phyloP scores from a whole-genome alignment of 1,140 invertebrate species.

The Seison nebaliae region DNA sequence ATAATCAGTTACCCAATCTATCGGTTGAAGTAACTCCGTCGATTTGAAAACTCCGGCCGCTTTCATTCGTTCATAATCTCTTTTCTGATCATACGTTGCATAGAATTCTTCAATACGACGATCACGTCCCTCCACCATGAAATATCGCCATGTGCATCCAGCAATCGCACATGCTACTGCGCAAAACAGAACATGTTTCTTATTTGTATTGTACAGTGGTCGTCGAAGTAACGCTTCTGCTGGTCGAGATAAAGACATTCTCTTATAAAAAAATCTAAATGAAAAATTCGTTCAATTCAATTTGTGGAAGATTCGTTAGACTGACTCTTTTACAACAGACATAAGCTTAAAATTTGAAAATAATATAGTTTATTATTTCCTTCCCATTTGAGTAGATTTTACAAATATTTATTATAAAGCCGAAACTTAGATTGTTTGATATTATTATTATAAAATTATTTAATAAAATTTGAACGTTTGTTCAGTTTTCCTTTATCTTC shows the following conservation, averaged over 20 bases:
- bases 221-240: conserved; percentile 1
- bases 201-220: conserved; percentile 4
- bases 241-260: conserved; percentile 10
- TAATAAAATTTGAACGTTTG: too few species aligned
- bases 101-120: conserved; percentile 8
- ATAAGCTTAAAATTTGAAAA: too few species aligned
- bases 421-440: too few species aligned
- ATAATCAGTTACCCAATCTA: conserved; percentile 11
- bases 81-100: conserved; percentile 9
- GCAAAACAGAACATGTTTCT: conserved; percentile 9
- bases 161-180: background rate
- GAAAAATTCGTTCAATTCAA: too few species aligned
- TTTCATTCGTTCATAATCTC: conserved; percentile 9
- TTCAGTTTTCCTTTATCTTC: too few species aligned
- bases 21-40: conserved; percentile 5
- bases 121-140: conserved; percentile 3
- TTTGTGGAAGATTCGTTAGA: too few species aligned
- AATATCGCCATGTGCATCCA: background rate
- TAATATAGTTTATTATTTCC: too few species aligned
- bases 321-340: too few species aligned
- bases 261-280: too few species aligned
- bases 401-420: too few species aligned
- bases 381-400: too few species aligned
- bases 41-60: conserved; percentile 12
- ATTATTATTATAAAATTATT: too few species aligned